A percentile compares a stretch with the other conserved stretches of the same genome.
Evolutionary conservation across 2,113 vertebrate species (phyloP).

Genomic region (Rhinoderma darwinii): DNA sequence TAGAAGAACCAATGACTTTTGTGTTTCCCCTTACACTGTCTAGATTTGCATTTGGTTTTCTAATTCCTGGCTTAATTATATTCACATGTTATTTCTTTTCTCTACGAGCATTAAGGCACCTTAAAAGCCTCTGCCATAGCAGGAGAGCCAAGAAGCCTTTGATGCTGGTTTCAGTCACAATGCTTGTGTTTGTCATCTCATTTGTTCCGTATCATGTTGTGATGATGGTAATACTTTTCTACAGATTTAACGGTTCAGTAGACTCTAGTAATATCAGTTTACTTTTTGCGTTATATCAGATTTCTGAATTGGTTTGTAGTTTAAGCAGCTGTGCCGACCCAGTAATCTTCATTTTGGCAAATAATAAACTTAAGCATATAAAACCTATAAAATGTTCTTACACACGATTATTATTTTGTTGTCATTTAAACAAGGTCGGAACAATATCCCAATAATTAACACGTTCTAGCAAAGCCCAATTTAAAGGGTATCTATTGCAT

Average conservation of each 20-base stretch:
- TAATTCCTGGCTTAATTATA: conserved; percentile 73
- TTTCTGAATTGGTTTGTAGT: conserved; percentile 76
- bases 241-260: conserved; percentile 66
- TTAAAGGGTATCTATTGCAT: too few species aligned
- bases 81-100: conserved; percentile 72
- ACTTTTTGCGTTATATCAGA: conserved; percentile 69
- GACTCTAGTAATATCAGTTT: conserved; percentile 61
- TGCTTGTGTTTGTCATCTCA: conserved; percentile 75
- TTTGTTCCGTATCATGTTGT: conserved; percentile 78
- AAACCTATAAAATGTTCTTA: conserved; percentile 58
- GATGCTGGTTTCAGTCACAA: conserved; percentile 71
- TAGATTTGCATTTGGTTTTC: conserved; percentile 71
- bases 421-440: conserved; percentile 64
- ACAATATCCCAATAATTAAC: conserved; percentile 18
- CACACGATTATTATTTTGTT: conserved; percentile 62
- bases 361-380: conserved; percentile 71
- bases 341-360: conserved; percentile 77
- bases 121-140: conserved; percentile 61
- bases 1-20: conserved; percentile 65
- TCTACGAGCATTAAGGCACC: conserved; percentile 67
- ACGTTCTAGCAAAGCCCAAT: neutral
- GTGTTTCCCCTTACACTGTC: conserved; percentile 64
- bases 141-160: conserved; percentile 69
- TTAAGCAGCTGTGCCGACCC: conserved; percentile 80
- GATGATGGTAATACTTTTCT: conserved; percentile 71